These are phyloP conservation scores for Entosphenus tridentatus DNA, from an alignment of 2,113 vertebrate species.

Conservation along the genomic window DNA sequence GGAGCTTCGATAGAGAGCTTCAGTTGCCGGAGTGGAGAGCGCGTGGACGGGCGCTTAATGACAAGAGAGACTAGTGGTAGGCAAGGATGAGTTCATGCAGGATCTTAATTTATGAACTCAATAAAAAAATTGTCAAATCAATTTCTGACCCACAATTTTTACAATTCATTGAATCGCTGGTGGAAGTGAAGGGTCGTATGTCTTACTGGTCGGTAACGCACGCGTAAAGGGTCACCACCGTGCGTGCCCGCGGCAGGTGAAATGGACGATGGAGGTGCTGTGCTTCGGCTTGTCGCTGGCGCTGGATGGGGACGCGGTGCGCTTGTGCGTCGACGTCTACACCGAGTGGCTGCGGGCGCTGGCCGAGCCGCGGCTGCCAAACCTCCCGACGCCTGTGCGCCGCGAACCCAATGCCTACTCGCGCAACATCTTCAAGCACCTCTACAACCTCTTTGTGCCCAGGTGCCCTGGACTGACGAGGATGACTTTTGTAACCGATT, in stretches of 20 bases:
- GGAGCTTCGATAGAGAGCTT: no score
- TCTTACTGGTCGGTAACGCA: no score
- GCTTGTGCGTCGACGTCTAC: constrained; percentile 81
- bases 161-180: no score
- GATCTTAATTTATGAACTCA: no score
- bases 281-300: constrained; percentile 77
- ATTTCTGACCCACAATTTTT: no score
- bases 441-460: constrained; percentile 82
- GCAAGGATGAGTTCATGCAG: no score
- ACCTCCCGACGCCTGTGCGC: constrained; percentile 58
- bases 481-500: not conserved
- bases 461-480: constrained; percentile 27
- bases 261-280: constrained; percentile 95
- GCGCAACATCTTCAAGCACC: constrained; percentile 75
- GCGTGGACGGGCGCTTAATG: no score
- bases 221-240: no score
- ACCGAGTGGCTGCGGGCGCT: constrained; percentile 93
- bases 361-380: constrained; percentile 54
- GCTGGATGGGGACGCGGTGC: constrained; percentile 73
- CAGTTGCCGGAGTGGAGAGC: no score
- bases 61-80: no score
- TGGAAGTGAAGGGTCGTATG: no score
- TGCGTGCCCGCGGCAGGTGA: constrained; percentile 30
- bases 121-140: no score
- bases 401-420: constrained; percentile 77